Percentiles rank a stretch among this genome's conserved stretches.
Evolutionary conservation across 2,797 vertebrate species (phyloP).

Genomic region (Cuniculus paca): DNA sequence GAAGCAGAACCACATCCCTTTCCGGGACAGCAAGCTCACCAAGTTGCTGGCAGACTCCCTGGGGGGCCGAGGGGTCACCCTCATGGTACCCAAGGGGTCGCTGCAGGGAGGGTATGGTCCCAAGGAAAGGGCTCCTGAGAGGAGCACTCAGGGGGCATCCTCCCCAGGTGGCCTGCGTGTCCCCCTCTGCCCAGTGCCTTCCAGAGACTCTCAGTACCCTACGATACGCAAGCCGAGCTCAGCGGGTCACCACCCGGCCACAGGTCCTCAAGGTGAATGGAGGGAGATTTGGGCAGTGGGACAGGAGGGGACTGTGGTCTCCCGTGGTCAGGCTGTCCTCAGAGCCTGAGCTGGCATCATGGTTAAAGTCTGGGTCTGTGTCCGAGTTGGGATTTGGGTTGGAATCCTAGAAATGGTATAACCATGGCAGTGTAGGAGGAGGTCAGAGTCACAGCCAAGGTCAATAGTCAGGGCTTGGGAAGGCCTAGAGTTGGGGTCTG

Average conservation of each 20-base stretch:
- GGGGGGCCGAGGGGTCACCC: conserved; percentile 86
- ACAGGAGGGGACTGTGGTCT: accelerated
- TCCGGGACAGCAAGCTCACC: conserved; percentile 91
- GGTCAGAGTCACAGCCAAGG: neutral
- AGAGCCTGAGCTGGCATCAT: neutral
- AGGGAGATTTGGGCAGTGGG: neutral
- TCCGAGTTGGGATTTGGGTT: neutral
- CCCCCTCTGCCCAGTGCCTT: conserved; percentile 87
- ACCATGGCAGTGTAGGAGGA: neutral
- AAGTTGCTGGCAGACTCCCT: conserved; percentile 88
- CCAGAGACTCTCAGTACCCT: conserved; percentile 89
- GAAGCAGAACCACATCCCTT: conserved; percentile 88
- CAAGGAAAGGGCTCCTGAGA: neutral
- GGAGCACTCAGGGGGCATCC: neutral
- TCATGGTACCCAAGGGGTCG: conserved; percentile 85
- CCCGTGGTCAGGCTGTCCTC: neutral
- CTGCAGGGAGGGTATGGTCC: neutral
- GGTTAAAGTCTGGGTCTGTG: neutral
- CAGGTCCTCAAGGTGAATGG: conserved; percentile 84
- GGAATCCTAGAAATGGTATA: neutral
- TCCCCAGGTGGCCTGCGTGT: conserved; percentile 89
- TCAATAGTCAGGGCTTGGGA: neutral
- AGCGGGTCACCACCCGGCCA: conserved; percentile 86
- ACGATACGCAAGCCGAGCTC: conserved; percentile 88
- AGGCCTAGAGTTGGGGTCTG: neutral